phyloP scores from a whole-genome alignment of 2,113 vertebrate species.

The Sebastes fasciatus region DNA sequence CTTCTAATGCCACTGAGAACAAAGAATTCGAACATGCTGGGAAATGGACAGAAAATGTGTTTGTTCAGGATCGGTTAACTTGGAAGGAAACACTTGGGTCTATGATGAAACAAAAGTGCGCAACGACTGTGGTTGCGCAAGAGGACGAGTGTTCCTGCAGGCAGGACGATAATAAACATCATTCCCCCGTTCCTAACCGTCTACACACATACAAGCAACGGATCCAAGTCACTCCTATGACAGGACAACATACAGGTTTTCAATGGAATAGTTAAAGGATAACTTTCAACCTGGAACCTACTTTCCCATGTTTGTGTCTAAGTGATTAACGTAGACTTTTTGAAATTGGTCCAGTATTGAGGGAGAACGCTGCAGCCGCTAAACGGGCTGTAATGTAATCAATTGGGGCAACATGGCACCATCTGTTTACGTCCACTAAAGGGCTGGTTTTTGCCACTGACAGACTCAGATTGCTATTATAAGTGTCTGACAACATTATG shows the following conservation, averaged over 20 bases:
- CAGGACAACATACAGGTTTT: conserved; percentile 46
- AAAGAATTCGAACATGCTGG: conserved; percentile 15
- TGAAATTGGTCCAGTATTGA: too few relatives aligned
- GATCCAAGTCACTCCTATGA: conserved; percentile 34
- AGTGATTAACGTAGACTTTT: too few relatives aligned
- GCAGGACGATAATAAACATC: background rate
- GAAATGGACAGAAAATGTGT: conserved; percentile 30
- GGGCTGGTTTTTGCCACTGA: too few relatives aligned
- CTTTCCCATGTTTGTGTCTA: too few relatives aligned
- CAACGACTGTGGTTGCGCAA: conserved; percentile 28
- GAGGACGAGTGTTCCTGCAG: conserved; percentile 33
- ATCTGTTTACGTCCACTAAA: too few relatives aligned
- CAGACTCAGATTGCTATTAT: too few relatives aligned
- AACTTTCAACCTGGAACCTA: too few relatives aligned
- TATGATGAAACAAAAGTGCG: conserved; percentile 32
- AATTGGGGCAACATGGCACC: too few relatives aligned
- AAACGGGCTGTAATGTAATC: too few relatives aligned
- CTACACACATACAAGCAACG: conserved; percentile 21
- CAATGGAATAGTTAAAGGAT: conserved; percentile 15
- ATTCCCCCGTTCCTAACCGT: conserved; percentile 11
- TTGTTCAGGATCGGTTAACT: conserved; percentile 32
- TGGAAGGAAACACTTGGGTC: conserved; percentile 23
- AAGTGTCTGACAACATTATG: too few relatives aligned
- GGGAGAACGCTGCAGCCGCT: too few relatives aligned
- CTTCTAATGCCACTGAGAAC: conserved; percentile 32